These are phyloP conservation scores for Melanotus villosus DNA, from an alignment of 2,888 invertebrate species.

Conservation along the genomic window DNA sequence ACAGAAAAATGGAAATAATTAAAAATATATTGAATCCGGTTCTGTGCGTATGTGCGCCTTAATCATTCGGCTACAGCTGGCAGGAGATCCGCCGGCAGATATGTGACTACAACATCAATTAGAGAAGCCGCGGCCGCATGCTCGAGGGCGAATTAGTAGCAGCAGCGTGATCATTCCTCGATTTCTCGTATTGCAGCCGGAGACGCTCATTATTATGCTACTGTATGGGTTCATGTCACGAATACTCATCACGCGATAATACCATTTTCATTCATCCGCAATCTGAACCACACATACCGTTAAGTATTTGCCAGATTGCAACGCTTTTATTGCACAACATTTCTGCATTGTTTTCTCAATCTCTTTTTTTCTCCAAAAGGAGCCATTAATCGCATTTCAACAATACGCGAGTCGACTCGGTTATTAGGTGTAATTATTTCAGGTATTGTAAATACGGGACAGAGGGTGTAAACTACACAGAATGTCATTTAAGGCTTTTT, in stretches of 20 bases:
- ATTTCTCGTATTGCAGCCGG: constrained; percentile 36
- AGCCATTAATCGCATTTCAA: constrained; percentile 4
- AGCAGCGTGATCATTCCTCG: constrained; percentile 43
- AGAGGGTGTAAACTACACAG: too few species aligned
- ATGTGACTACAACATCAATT: constrained; percentile 63
- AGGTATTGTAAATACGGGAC: too few species aligned
- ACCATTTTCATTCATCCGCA: constrained; percentile 40
- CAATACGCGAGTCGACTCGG: not conserved
- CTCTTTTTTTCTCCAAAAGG: not conserved
- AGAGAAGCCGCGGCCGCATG: constrained; percentile 57
- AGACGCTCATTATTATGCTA: constrained; percentile 40
- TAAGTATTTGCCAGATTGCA: not conserved
- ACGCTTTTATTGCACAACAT: not conserved
- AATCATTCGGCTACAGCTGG: constrained; percentile 36
- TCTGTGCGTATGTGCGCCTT: constrained; percentile 26
- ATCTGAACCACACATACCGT: constrained; percentile 11
- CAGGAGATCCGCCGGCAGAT: constrained; percentile 55
- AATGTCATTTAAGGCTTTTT: too few species aligned
- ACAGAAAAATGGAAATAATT: too few species aligned
- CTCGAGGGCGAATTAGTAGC: constrained; percentile 56
- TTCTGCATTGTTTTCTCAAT: not conserved
- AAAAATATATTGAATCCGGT: too few species aligned
- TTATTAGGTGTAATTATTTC: not conserved
- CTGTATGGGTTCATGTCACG: constrained; percentile 38
- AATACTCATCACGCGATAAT: constrained; percentile 37